Evolutionary conservation across 2,797 vertebrate genomes (phyloP).

Genomic region (Passerculus sandwichensis): DNA sequence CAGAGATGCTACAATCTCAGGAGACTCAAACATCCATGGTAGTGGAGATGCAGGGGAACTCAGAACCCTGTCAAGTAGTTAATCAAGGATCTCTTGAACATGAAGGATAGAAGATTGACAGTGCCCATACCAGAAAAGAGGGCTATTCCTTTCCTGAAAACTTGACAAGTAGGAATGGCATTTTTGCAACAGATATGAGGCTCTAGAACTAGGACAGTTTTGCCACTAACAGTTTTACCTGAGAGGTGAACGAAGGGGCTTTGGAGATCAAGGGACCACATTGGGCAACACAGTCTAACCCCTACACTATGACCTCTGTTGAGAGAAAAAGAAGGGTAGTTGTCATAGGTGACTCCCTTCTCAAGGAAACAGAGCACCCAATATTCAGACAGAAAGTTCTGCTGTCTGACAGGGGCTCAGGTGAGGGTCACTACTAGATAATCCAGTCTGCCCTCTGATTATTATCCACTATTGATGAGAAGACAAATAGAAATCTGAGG

Average conservation of each 20-base stretch:
- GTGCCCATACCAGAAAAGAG: background rate
- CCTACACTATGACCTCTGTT: background rate
- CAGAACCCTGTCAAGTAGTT: background rate
- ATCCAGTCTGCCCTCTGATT: background rate
- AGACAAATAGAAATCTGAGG: background rate
- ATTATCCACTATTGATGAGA: background rate
- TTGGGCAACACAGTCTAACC: background rate
- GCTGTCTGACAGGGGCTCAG: accelerated
- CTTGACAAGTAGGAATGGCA: background rate
- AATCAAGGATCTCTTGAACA: background rate
- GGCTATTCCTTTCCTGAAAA: background rate
- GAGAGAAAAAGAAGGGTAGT: background rate
- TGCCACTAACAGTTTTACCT: background rate
- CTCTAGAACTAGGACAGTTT: background rate
- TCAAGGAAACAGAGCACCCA: background rate
- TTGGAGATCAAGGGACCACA: background rate
- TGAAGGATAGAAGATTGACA: background rate
- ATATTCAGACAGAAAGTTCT: background rate
- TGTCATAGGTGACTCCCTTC: background rate
- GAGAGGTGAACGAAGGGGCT: background rate
- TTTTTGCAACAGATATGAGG: background rate
- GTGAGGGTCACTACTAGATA: background rate
- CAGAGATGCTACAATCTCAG: background rate
- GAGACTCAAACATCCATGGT: background rate
- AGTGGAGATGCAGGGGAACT: background rate